Conservation (phyloP, 2,113 vertebrate species). For the Macheiramphus alcinus region DNA sequence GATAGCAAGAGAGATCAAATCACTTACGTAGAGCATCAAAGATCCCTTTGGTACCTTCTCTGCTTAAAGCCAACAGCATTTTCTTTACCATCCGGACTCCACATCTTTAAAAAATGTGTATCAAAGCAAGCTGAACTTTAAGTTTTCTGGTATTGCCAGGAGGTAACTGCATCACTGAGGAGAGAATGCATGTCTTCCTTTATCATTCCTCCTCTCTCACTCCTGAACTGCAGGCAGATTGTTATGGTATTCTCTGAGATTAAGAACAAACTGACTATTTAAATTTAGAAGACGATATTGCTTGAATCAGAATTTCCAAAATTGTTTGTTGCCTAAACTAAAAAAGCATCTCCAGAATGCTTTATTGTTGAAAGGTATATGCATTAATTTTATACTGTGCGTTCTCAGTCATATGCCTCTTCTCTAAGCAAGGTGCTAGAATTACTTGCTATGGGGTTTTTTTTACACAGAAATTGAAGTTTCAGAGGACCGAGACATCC, state of each 20-base stretch:
- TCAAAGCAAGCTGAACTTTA: neutral
- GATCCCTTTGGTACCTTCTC: neutral
- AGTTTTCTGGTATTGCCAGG: neutral
- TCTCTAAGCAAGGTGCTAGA: neutral
- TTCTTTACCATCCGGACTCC: neutral
- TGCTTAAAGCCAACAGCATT: neutral
- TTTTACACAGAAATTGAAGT: neutral
- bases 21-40: neutral
- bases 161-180: neutral
- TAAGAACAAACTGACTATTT: neutral
- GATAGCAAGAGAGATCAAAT: neutral
- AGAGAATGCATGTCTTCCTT: neutral
- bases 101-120: neutral
- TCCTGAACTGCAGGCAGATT: neutral
- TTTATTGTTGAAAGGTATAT: neutral
- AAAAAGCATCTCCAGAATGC: neutral
- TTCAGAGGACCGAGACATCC: neutral
- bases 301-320: neutral
- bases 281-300: neutral
- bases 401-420: neutral
- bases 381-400: neutral
- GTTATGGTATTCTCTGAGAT: neutral
- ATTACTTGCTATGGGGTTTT: neutral
- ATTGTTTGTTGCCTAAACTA: neutral
- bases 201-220: neutral